Conservation (phyloP, 2,888 invertebrate species). For the Drosophila falleni region DNA sequence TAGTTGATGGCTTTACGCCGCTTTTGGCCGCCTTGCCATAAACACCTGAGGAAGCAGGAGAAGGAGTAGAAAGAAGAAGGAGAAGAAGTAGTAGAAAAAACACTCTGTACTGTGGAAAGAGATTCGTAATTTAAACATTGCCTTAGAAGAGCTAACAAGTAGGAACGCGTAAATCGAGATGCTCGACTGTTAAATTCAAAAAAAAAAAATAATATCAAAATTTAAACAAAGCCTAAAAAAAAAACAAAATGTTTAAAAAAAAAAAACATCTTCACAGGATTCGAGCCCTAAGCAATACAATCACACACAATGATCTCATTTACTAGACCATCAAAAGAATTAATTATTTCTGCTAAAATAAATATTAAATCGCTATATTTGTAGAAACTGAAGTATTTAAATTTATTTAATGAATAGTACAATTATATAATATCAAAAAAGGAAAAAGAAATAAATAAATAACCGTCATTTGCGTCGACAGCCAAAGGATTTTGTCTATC, state of each 20-base stretch:
- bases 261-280: too few relatives aligned
- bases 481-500: too few relatives aligned
- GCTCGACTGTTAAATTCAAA: neutral
- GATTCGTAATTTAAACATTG: constrained; percentile 62
- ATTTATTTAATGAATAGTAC: too few relatives aligned
- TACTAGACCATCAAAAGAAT: too few relatives aligned
- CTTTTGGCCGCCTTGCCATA: constrained; percentile 38
- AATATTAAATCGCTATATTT: too few relatives aligned
- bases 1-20: constrained; percentile 72
- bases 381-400: too few relatives aligned
- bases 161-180: neutral
- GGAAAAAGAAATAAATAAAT: too few relatives aligned
- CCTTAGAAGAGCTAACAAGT: constrained; percentile 55
- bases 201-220: neutral
- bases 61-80: neutral
- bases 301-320: too few relatives aligned
- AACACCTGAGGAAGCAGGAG: constrained; percentile 56
- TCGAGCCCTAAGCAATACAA: too few relatives aligned
- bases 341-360: too few relatives aligned
- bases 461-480: too few relatives aligned
- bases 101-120: neutral
- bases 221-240: neutral
- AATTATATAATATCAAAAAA: too few relatives aligned
- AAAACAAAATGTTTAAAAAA: neutral
- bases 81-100: neutral